These are phyloP conservation scores for Diabrotica balteata DNA, from an alignment of 2,888 invertebrate species.

Conservation along the genomic window DNA sequence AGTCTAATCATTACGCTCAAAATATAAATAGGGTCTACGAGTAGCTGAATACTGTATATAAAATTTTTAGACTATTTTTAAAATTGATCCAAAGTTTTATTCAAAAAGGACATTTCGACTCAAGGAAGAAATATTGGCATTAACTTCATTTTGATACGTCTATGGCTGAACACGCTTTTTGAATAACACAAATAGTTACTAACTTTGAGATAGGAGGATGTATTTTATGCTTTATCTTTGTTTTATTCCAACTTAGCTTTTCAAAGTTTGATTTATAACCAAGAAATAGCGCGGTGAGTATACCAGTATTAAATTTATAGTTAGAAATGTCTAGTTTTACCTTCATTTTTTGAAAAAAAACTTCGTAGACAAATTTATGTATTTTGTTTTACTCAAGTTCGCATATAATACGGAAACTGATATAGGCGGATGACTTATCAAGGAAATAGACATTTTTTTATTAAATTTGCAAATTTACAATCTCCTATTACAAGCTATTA, in stretches of 20 bases:
- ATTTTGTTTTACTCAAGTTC: background rate
- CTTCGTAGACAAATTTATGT: conserved; percentile 19
- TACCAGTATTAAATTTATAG: conserved; percentile 30
- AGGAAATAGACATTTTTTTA: no score
- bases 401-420: no score
- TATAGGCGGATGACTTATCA: no score
- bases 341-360: conserved; percentile 25
- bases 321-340: conserved; percentile 30
- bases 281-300: conserved; percentile 14
- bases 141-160: conserved; percentile 1
- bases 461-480: no score
- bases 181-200: conserved; percentile 26
- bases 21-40: no score
- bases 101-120: no score
- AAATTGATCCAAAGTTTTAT: no score
- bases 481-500: no score
- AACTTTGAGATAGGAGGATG: conserved; percentile 18
- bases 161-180: conserved; percentile 17
- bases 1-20: no score
- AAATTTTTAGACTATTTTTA: no score
- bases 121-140: no score
- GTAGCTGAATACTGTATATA: no score
- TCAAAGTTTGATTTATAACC: conserved; percentile 32
- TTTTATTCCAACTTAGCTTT: conserved; percentile 27
- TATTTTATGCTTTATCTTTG: conserved; percentile 25